Evolutionary conservation across 2,888 invertebrate species (phyloP).

Genomic region (Cheilosia soror): DNA sequence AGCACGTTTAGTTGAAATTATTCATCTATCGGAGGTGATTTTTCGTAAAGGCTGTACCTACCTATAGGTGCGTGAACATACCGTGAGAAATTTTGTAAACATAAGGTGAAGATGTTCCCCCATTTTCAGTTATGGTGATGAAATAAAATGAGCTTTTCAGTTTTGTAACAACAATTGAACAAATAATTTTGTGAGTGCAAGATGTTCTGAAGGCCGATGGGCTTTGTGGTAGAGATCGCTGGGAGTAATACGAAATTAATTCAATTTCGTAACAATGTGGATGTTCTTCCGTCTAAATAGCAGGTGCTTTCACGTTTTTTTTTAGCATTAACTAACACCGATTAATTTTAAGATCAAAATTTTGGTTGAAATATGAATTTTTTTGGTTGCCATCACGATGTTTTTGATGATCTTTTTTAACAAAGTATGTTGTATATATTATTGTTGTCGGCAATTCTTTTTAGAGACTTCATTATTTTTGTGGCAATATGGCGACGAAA

Average conservation of each 20-base stretch:
- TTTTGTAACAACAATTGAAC: slow-evolving; percentile 48
- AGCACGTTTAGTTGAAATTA: slow-evolving; percentile 15
- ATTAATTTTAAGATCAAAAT: too few relatives aligned
- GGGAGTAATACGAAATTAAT: background rate
- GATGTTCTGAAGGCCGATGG: slow-evolving; percentile 28
- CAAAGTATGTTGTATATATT: too few relatives aligned
- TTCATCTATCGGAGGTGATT: slow-evolving; percentile 35
- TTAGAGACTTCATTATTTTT: too few relatives aligned
- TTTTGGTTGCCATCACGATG: too few relatives aligned
- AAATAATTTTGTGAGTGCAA: slow-evolving; percentile 5
- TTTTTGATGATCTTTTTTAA: too few relatives aligned
- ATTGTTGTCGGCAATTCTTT: too few relatives aligned
- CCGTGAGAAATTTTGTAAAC: slow-evolving; percentile 52
- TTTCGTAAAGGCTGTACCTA: slow-evolving; percentile 13
- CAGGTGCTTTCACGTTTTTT: too few relatives aligned
- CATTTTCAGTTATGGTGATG: background rate
- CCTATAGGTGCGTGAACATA: slow-evolving; percentile 12
- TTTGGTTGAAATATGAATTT: too few relatives aligned
- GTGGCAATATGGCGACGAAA: too few relatives aligned
- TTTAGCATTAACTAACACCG: too few relatives aligned
- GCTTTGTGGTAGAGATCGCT: background rate
- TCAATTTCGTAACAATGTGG: background rate
- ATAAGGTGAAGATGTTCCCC: slow-evolving; percentile 15
- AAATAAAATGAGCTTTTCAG: slow-evolving; percentile 23
- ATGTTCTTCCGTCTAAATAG: too few relatives aligned